These are phyloP conservation scores for Pelmatolapia mariae DNA, from an alignment of 2,113 vertebrate genomes.

Conservation along the genomic window DNA sequence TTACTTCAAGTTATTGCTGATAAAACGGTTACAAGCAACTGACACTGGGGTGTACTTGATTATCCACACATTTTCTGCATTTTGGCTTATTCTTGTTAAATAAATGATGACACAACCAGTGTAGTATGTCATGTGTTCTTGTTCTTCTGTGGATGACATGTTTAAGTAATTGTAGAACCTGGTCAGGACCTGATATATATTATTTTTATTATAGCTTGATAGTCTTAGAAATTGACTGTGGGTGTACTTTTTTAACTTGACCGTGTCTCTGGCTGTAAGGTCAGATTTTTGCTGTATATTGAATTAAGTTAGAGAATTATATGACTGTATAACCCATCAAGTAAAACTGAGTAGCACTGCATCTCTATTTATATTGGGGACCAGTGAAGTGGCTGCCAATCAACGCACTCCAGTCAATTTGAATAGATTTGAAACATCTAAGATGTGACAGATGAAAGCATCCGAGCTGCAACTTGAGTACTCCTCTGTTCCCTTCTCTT, in stretches of 20 bases:
- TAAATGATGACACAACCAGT: neutral
- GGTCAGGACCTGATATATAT: neutral
- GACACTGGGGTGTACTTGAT: neutral
- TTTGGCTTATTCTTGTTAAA: neutral
- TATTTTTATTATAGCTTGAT: neutral
- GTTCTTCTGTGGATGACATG: neutral
- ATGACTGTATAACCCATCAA: neutral
- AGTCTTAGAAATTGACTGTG: neutral
- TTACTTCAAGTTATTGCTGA: neutral
- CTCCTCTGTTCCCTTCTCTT: neutral
- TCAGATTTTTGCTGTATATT: neutral
- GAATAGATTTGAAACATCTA: neutral
- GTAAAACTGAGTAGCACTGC: neutral
- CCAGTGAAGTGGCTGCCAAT: neutral
- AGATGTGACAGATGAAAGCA: neutral
- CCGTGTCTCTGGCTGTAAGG: neutral
- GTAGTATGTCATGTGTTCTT: neutral
- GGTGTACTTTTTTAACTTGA: neutral
- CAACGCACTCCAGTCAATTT: neutral
- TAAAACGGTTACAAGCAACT: neutral
- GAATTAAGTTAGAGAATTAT: neutral
- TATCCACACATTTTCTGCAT: neutral
- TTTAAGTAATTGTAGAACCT: neutral
- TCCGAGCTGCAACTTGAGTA: neutral
- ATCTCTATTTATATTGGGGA: neutral